Base-by-base conservation (phyloP, 2,113 vertebrate genomes). In the Eleginops maclovinus region DNA sequence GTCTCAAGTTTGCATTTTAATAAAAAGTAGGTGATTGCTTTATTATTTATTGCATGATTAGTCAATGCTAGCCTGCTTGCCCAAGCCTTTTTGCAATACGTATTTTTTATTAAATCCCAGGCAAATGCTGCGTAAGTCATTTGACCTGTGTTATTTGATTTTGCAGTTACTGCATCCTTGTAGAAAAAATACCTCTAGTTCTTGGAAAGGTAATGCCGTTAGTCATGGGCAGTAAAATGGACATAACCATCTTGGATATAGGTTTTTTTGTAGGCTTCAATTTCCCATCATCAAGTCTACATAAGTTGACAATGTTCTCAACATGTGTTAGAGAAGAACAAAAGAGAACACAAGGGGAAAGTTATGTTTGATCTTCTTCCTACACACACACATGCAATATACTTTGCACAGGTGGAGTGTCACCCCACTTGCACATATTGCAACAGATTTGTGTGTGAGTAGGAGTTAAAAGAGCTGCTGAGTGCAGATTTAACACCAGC, bases 401-500 rank as follows among this genome's bases (percentile, higher is more conserved):
- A 69, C 80, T 63, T 70, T 65, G 63, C 68, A 84, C 53, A 83
- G 82, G 77, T 87, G 63, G 77, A 79, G 83, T 93, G 82, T 90
- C 88, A 85, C 81, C 81, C 86, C 80, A 77, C 85, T 93, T 86
- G 82, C 73, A 56, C 81, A 82, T 86, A 92, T 94, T 93, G 91
- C 86, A 89, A 89, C 90, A 90, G 82, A 86, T 89, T 92, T 86
- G 81, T 91, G 88, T 92, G 90, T 83, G 89, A 89, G 79, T 83
- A 90, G 89, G 79, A 88, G 81, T 83, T 90, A 80, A 90, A 93
- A 93, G 89, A 94, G 87, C 85, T 91, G 91, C 90, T 91, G 90
- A 92, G 83, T 89, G 87, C 92, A 92, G 87, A 93, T 92, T 89
- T 91, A 93, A 84, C 89, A 79, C 84, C 88, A 77, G 70, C 79